Conservation (phyloP, 2,888 invertebrate genomes). For the Carabus problematicus region DNA sequence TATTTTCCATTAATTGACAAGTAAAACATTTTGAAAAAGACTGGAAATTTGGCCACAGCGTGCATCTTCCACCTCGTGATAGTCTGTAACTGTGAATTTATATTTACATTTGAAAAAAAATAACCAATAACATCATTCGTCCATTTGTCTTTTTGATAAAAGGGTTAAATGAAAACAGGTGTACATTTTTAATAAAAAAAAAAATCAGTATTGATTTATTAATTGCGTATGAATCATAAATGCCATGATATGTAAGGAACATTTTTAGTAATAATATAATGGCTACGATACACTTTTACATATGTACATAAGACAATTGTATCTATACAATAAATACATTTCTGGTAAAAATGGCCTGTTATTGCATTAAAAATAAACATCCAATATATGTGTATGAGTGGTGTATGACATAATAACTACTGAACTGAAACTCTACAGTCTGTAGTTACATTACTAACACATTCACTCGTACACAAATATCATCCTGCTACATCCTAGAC, state of each 20-base stretch:
- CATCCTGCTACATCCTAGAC: constrained; percentile 22
- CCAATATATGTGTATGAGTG: neutral
- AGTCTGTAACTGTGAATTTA: constrained; percentile 19
- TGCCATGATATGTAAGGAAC: constrained; percentile 42
- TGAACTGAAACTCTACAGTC: too few species aligned
- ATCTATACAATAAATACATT: constrained; percentile 43
- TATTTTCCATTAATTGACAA: neutral
- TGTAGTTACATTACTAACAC: too few species aligned
- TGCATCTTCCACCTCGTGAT: constrained; percentile 35
- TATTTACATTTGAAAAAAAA: constrained; percentile 15
- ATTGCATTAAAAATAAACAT: neutral
- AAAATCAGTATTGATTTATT: constrained; percentile 42
- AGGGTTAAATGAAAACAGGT: constrained; percentile 37
- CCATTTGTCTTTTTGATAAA: constrained; percentile 39
- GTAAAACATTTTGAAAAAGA: constrained; percentile 23
- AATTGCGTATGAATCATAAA: constrained; percentile 41
- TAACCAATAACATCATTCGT: constrained; percentile 37
- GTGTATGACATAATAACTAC: too few species aligned
- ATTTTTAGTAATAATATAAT: constrained; percentile 34
- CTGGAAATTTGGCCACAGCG: constrained; percentile 33
- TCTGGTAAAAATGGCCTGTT: constrained; percentile 22
- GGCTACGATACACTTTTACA: constrained; percentile 42
- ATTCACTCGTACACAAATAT: neutral
- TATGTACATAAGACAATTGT: constrained; percentile 41
- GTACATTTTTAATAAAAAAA: constrained; percentile 37